Percentiles rank a stretch among this genome's conserved stretches.
phyloP scores from a whole-genome alignment of 1,140 invertebrate genomes.

The Aporrectodea caliginosa region DNA sequence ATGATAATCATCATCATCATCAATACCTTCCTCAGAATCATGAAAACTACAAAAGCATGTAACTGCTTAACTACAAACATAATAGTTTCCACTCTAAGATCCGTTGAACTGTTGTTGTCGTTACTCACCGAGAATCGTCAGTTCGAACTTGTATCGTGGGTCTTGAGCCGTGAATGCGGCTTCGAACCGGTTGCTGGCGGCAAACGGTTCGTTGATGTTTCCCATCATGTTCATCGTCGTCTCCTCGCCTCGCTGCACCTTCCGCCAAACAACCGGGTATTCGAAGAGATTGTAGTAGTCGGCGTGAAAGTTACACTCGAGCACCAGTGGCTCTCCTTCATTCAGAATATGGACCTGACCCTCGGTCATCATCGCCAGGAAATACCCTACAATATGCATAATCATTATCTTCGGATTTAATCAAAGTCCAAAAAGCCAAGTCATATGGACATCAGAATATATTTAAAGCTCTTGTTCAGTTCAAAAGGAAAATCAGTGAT shows the following conservation, averaged over 20 bases:
- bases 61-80: too few species aligned
- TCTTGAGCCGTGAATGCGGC: slow-evolving; percentile 14
- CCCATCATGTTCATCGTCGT: slow-evolving; percentile 29
- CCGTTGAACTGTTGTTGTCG: too few species aligned
- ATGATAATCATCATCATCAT: too few species aligned
- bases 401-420: too few species aligned
- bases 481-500: too few species aligned
- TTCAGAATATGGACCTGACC: slow-evolving; percentile 23
- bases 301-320: slow-evolving; percentile 30
- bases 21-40: too few species aligned
- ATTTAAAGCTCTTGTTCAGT: too few species aligned
- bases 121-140: slow-evolving; percentile 26
- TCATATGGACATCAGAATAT: too few species aligned
- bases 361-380: slow-evolving; percentile 26
- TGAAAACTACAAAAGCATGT: too few species aligned
- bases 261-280: slow-evolving; percentile 31
- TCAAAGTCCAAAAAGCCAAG: too few species aligned
- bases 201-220: slow-evolving; percentile 31
- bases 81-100: too few species aligned
- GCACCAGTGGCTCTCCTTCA: slow-evolving; percentile 19
- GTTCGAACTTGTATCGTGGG: slow-evolving; percentile 24
- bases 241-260: slow-evolving; percentile 29
- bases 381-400: too few species aligned
- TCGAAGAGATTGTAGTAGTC: slow-evolving; percentile 29
- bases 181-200: slow-evolving; percentile 21